Conservation (phyloP, 2,113 vertebrate genomes). For the Mola mola region DNA sequence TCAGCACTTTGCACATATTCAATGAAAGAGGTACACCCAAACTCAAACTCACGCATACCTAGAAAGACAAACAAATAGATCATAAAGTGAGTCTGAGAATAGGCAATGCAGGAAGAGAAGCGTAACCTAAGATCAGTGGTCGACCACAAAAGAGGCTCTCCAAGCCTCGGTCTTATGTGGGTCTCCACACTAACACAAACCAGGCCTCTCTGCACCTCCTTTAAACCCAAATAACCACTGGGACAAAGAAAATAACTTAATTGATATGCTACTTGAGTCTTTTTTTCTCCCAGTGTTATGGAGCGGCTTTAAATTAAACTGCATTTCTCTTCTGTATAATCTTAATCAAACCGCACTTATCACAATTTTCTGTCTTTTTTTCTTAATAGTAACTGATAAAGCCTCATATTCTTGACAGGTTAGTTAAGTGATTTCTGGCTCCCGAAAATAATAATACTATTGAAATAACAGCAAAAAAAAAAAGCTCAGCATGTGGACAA, state of each 20-base stretch:
- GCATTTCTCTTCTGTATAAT: constrained; percentile 53
- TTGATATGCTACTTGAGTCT: constrained; percentile 71
- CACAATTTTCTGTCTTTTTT: constrained; percentile 30
- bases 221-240: constrained; percentile 74
- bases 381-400: constrained; percentile 44
- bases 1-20: constrained; percentile 32
- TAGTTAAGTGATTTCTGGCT: constrained; percentile 66
- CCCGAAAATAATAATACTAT: constrained; percentile 43
- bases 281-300: constrained; percentile 44
- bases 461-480: constrained; percentile 62
- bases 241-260: constrained; percentile 79
- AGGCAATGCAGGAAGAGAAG: constrained; percentile 30
- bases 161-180: constrained; percentile 31
- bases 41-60: constrained; percentile 39
- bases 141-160: constrained; percentile 54
- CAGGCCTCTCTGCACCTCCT: constrained; percentile 70
- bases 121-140: constrained; percentile 63
- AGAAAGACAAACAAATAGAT: constrained; percentile 68
- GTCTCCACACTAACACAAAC: constrained; percentile 63
- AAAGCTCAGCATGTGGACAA: constrained; percentile 25
- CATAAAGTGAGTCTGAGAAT: constrained; percentile 42
- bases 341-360: constrained; percentile 68
- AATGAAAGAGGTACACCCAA: constrained; percentile 25
- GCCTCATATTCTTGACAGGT: constrained; percentile 68
- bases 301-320: constrained; percentile 68